Base-by-base conservation (phyloP, 1,140 invertebrate genomes). In the Dendroctonus ponderosae region DNA sequence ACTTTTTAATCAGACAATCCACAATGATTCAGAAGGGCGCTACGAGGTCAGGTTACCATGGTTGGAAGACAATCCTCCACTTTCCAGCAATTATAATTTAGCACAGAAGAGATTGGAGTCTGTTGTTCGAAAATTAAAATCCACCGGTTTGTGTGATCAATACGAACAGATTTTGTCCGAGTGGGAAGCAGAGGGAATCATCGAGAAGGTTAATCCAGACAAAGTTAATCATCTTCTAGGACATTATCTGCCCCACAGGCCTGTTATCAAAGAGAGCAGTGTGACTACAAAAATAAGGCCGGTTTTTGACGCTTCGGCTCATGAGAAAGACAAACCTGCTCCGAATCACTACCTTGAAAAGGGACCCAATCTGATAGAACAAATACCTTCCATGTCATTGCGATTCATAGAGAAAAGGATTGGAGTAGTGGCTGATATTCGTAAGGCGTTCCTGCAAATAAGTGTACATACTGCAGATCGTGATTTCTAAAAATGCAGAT, bases 161-260 rank as follows among this genome's bases (percentile, higher is more conserved):
- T 71, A 71, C 59, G 51, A 26, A 39, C 14, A 56, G 7, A 43
- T 71, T 50, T 66, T 69, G 39, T 7, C 57, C 14, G 70, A 71
- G 56, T 74, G 71, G 71, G n/a, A 53, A 0, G 7, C 37, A 7
- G 68, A 71, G 43, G 63, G 68, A 12, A 68, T 73, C 7, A 73
- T 74, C 58, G 69, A 72, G 58, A 9, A 57, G 56, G 26, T 26
- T 26, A 26, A 26, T 26, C 26, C 26, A 26, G 26, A 26, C 26
- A 26, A 26, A 26, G 49, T 68, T 12, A 43, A n/a, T 49, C 37
- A 9, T 11, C 40, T 54, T 15, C 43, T 54, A 39, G 46, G 39
- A 38, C 66, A 72, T 60, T 74, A 57, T 59, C 62, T 71, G 26
- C 67, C 70, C 14, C 73, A 74, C 26, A 26, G 26, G n/a, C n/a